Percentiles rank a stretch among this genome's conserved stretches.
phyloP scores from a whole-genome alignment of 2,113 vertebrate genomes.

The Phalacrocorax carbo region DNA sequence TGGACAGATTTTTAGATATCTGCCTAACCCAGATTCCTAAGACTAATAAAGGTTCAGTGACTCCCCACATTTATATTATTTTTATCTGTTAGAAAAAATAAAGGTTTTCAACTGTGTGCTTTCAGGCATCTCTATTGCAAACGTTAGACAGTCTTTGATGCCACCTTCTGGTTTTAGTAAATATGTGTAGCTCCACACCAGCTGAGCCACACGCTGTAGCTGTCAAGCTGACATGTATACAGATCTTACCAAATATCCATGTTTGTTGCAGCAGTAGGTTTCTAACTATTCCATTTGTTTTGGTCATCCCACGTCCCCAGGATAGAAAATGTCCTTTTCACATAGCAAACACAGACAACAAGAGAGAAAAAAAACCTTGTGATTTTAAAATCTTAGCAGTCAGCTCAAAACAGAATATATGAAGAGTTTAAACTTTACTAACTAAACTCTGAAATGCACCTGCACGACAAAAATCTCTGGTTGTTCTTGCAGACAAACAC shows the following conservation, averaged over 20 bases:
- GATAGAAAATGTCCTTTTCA: background rate
- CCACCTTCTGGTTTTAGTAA: constrained; percentile 51
- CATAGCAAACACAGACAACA: background rate
- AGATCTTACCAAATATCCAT: background rate
- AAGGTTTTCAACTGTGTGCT: background rate
- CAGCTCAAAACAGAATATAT: background rate
- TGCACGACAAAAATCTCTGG: background rate
- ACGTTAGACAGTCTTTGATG: constrained; percentile 21
- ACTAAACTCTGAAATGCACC: background rate
- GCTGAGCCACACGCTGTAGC: background rate
- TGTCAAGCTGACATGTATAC: background rate
- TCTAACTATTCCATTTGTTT: background rate
- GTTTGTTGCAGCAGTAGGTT: background rate
- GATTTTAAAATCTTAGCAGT: background rate
- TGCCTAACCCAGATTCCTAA: background rate
- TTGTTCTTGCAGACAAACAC: background rate
- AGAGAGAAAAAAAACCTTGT: background rate
- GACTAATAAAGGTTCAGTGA: background rate
- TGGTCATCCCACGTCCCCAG: background rate
- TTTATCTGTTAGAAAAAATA: background rate
- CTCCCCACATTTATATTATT: background rate
- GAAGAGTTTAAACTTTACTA: background rate
- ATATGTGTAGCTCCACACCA: background rate
- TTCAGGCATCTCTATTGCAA: background rate
- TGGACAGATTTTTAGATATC: background rate